A percentile compares a stretch with the other conserved stretches of the same genome.
Conservation (phyloP, 2,888 invertebrate genomes). For the Heteromyza rotundicornis region DNA sequence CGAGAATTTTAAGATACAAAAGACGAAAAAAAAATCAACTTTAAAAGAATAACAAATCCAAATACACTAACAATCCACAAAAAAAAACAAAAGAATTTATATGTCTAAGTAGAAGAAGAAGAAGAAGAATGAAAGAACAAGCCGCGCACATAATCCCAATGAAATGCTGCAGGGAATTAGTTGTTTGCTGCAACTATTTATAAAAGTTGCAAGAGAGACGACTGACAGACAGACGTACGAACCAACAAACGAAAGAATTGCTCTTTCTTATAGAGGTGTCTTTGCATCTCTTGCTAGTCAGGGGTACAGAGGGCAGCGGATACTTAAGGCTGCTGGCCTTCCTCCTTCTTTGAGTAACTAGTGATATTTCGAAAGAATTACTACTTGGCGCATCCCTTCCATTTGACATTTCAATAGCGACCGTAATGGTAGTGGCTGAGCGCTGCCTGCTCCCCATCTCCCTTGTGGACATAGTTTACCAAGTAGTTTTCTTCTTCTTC, state of each 20-base stretch:
- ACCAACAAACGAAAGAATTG: too few relatives aligned
- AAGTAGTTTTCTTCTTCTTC: too few relatives aligned
- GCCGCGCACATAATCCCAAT: neutral
- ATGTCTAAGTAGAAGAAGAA: too few relatives aligned
- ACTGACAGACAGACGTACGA: neutral
- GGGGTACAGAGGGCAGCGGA: neutral
- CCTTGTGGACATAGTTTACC: too few relatives aligned
- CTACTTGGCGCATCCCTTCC: neutral
- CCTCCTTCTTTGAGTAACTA: too few relatives aligned
- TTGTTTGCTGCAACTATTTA: neutral
- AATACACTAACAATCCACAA: too few relatives aligned
- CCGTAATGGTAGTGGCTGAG: too few relatives aligned
- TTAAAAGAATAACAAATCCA: too few relatives aligned
- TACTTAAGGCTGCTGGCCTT: neutral
- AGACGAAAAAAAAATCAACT: neutral
- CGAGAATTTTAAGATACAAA: neutral
- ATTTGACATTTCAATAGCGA: slow-evolving; percentile 1
- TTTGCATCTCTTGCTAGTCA: neutral
- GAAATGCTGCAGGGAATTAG: neutral
- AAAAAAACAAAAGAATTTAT: too few relatives aligned
- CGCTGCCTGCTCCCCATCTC: too few relatives aligned
- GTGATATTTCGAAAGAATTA: too few relatives aligned
- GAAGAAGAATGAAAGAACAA: neutral
- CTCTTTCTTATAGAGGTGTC: too few relatives aligned
- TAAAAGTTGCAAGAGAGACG: neutral